Evolutionary conservation across 1,140 invertebrate species (phyloP).

Genomic region (Megalopta genalis): DNA sequence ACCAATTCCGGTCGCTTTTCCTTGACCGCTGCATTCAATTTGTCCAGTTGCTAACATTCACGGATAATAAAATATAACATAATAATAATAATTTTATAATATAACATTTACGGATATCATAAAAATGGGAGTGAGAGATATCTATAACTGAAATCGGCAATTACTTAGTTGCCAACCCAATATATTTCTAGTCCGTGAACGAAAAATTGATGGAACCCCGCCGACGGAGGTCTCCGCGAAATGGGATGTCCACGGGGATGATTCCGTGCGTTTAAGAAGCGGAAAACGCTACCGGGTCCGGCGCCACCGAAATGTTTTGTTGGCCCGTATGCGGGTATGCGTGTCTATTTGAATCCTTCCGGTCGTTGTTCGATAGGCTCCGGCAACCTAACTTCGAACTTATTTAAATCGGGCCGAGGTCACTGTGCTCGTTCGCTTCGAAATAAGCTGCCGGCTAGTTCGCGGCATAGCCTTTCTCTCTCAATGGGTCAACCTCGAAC

Average conservation of each 20-base stretch:
- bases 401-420: constrained; percentile 46
- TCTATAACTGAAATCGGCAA: too few relatives aligned
- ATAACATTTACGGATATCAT: too few relatives aligned
- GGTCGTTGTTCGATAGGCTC: constrained; percentile 16
- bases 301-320: constrained; percentile 24
- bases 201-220: background rate
- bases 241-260: background rate
- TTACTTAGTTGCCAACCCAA: too few relatives aligned
- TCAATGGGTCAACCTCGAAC: background rate
- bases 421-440: constrained; percentile 14
- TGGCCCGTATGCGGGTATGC: constrained; percentile 27
- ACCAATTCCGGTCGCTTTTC: too few relatives aligned
- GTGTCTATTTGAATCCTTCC: constrained; percentile 55
- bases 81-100: too few relatives aligned
- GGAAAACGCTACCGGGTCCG: too few relatives aligned
- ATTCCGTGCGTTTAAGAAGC: background rate
- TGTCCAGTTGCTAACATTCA: too few relatives aligned
- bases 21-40: too few relatives aligned
- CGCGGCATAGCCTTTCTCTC: background rate
- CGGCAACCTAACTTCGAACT: constrained; percentile 24
- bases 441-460: constrained; percentile 4
- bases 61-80: too few relatives aligned
- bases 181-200: too few relatives aligned
- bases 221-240: background rate
- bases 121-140: too few relatives aligned